Evolutionary conservation across 2,113 vertebrate genomes (phyloP).

Genomic region (Eulemur macaco): DNA sequence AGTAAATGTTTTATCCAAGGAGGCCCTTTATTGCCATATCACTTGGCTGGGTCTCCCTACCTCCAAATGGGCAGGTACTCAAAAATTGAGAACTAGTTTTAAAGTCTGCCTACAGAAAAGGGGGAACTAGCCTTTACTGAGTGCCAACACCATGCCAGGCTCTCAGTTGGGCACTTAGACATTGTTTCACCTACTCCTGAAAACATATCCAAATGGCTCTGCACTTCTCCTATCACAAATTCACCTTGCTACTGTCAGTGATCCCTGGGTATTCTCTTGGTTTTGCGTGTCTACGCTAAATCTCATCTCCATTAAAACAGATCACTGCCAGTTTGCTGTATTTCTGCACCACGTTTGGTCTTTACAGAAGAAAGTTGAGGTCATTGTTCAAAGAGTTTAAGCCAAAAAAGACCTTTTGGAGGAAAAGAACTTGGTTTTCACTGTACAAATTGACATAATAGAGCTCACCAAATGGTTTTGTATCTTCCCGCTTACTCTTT

Average conservation of each 20-base stretch:
- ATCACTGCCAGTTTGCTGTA: not conserved
- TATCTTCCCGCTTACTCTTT: not conserved
- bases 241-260: not conserved
- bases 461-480: not conserved
- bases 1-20: not conserved
- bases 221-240: not conserved
- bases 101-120: not conserved
- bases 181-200: not conserved
- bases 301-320: not conserved
- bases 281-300: not conserved
- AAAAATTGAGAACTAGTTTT: not conserved
- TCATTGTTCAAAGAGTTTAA: not conserved
- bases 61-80: not conserved
- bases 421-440: not conserved
- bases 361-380: not conserved
- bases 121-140: not conserved
- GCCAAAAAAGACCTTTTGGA: not conserved
- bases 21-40: not conserved
- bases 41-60: not conserved
- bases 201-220: not conserved
- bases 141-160: too few relatives aligned
- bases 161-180: not conserved
- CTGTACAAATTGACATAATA: not conserved
- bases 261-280: not conserved
- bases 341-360: not conserved